Percentiles rank a stretch among this genome's conserved stretches.
Conservation (phyloP, 2,888 invertebrate species). For the Drosophila nigritarsus region DNA sequence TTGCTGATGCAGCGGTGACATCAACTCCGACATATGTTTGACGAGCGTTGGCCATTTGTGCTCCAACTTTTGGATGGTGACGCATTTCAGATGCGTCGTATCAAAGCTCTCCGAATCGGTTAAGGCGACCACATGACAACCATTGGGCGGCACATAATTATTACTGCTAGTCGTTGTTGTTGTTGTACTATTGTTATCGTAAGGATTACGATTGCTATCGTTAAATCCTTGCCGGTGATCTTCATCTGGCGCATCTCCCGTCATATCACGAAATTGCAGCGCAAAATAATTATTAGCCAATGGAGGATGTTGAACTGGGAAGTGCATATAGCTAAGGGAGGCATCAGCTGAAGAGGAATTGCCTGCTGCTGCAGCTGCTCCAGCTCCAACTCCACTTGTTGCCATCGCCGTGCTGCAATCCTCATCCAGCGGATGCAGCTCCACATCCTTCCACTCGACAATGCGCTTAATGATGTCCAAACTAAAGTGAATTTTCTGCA, state of each 20-base stretch:
- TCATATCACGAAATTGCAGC: slow-evolving; percentile 76
- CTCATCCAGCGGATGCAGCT: slow-evolving; percentile 92
- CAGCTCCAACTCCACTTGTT: background rate
- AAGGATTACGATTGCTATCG: slow-evolving; percentile 32
- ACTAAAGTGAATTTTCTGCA: slow-evolving; percentile 92
- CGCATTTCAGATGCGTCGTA: slow-evolving; percentile 93
- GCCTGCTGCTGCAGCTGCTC: background rate
- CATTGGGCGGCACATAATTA: slow-evolving; percentile 54
- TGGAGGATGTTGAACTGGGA: slow-evolving; percentile 77
- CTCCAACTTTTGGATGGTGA: slow-evolving; percentile 93
- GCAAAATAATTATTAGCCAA: slow-evolving; percentile 85
- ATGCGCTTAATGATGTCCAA: slow-evolving; percentile 94
- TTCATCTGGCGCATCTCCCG: slow-evolving; percentile 1
- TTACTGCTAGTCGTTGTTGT: slow-evolving; percentile 23
- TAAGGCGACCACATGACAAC: slow-evolving; percentile 85
- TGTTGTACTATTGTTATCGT: background rate
- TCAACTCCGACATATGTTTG: slow-evolving; percentile 87
- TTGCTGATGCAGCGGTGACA: slow-evolving; percentile 68
- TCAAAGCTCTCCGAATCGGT: slow-evolving; percentile 93
- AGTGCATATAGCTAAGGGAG: slow-evolving; percentile 73
- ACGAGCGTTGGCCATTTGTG: slow-evolving; percentile 94
- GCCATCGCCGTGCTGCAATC: slow-evolving; percentile 72
- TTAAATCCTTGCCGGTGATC: slow-evolving; percentile 16
- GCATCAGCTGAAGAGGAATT: slow-evolving; percentile 40
- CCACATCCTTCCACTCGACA: slow-evolving; percentile 94